Conservation (phyloP, 92 coral and sea anemone genomes). For the Porites lobata region DNA sequence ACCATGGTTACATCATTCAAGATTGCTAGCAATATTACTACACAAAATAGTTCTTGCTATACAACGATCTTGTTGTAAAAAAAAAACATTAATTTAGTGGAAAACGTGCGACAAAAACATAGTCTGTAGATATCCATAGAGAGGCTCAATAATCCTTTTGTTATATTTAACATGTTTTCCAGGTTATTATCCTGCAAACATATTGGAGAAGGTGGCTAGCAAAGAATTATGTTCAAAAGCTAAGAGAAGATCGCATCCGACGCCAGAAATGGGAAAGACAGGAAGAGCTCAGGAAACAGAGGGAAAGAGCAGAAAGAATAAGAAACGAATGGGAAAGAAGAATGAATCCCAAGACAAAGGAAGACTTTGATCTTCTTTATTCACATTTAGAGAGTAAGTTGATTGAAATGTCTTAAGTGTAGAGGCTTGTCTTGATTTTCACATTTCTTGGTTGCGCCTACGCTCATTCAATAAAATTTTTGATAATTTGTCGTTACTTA, state of each 20-base stretch:
- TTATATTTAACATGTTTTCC: not conserved
- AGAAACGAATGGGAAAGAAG: slow-evolving; percentile 96
- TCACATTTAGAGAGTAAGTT: slow-evolving; percentile 95
- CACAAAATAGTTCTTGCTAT: no score
- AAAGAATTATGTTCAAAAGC: slow-evolving; percentile 82
- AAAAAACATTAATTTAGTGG: no score
- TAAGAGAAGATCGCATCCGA: slow-evolving; percentile 69
- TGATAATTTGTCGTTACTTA: no score
- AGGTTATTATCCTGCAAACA: slow-evolving; percentile 95
- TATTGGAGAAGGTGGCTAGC: slow-evolving; percentile 99
- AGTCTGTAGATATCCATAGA: no score
- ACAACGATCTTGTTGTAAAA: no score
- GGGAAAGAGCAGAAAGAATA: slow-evolving; percentile 91
- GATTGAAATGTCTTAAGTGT: not conserved
- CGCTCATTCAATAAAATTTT: no score
- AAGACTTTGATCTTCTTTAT: slow-evolving; percentile 95
- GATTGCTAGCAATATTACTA: no score
- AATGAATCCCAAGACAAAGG: slow-evolving; percentile 92
- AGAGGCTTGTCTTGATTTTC: no score
- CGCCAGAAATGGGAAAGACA: slow-evolving; percentile 91
- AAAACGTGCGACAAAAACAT: no score
- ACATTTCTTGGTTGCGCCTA: no score
- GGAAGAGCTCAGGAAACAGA: slow-evolving; percentile 86
- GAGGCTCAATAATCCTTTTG: no score
- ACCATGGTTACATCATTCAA: no score